A percentile compares a stretch with the other conserved stretches of the same genome.
phyloP scores from a whole-genome alignment of 2,113 vertebrate genomes.

The Clarias gariepinus region DNA sequence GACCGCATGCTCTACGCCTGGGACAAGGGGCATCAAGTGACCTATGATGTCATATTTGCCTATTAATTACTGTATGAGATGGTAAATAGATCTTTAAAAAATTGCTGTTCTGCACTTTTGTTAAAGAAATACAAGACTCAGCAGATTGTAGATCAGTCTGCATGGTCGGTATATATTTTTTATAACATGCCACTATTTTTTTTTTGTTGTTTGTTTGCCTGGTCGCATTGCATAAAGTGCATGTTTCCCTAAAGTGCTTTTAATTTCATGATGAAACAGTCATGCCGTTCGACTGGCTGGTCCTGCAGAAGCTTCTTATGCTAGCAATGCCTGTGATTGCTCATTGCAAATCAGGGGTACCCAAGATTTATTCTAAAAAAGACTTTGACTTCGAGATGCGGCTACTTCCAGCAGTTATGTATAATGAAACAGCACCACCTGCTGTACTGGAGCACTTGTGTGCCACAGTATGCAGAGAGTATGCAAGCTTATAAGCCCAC shows the following conservation, averaged over 20 bases:
- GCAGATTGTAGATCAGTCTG: slow-evolving; percentile 84
- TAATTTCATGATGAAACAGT: slow-evolving; percentile 11
- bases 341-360: background rate
- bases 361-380: background rate
- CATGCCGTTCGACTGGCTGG: background rate
- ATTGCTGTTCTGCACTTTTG: slow-evolving; percentile 66
- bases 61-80: slow-evolving; percentile 71
- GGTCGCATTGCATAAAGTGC: slow-evolving; percentile 3
- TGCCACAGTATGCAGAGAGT: background rate
- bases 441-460: background rate
- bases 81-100: slow-evolving; percentile 4
- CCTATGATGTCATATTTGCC: slow-evolving; percentile 88
- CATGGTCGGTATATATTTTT: slow-evolving; percentile 41
- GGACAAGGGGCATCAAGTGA: slow-evolving; percentile 93
- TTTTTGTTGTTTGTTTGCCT: slow-evolving; percentile 27
- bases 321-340: background rate
- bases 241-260: slow-evolving; percentile 26
- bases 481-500: background rate
- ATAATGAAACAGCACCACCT: background rate
- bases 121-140: slow-evolving; percentile 70
- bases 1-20: slow-evolving; percentile 91
- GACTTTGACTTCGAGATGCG: background rate
- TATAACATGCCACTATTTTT: slow-evolving; percentile 39
- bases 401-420: background rate
- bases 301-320: background rate